These are phyloP conservation scores for Laticauda colubrina DNA, from an alignment of 2,113 vertebrate genomes.

Conservation along the genomic window DNA sequence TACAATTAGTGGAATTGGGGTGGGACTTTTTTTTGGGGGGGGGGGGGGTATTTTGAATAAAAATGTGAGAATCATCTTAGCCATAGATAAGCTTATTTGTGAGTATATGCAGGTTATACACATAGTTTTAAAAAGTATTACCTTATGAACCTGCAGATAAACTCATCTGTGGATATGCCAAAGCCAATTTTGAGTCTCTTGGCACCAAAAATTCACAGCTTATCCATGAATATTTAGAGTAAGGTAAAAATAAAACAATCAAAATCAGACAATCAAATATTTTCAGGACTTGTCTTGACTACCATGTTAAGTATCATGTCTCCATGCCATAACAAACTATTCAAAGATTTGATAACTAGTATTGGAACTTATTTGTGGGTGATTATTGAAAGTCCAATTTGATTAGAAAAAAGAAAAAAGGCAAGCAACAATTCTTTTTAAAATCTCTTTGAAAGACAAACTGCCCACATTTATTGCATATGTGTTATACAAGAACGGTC, in stretches of 20 bases:
- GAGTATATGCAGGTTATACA: not conserved
- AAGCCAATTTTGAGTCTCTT: not conserved
- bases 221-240: not conserved
- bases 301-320: not conserved
- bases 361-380: not conserved
- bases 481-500: not conserved
- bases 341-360: not conserved
- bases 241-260: not conserved
- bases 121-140: not conserved
- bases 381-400: not conserved
- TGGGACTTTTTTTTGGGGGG: not conserved
- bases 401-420: not conserved
- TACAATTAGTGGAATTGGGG: not conserved
- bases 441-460: not conserved
- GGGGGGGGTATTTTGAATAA: not conserved
- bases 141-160: not conserved
- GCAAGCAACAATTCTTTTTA: not conserved
- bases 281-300: not conserved
- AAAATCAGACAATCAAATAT: not conserved
- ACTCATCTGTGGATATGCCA: not conserved
- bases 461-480: not conserved
- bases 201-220: not conserved
- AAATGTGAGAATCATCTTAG: not conserved
- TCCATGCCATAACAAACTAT: not conserved
- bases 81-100: not conserved